Conservation (phyloP, 2,888 invertebrate genomes). For the Mycogona germanica region DNA sequence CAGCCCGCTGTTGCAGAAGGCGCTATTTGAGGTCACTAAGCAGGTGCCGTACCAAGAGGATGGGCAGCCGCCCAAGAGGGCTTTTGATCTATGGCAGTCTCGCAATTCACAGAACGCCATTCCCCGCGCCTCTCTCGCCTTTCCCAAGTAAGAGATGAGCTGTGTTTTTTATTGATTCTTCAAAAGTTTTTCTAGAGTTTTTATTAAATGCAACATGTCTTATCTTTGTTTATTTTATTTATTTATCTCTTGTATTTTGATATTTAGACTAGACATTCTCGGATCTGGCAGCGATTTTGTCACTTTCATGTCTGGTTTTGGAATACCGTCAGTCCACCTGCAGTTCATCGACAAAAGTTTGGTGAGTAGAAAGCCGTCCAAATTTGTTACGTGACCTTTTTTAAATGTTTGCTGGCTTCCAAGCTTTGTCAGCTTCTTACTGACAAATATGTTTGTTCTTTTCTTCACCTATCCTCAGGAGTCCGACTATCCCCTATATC, state of each 20-base stretch:
- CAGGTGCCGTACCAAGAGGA: constrained; percentile 28
- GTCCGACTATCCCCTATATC: constrained; percentile 30
- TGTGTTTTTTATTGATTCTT: background rate
- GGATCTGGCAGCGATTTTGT: constrained; percentile 21
- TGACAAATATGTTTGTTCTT: background rate
- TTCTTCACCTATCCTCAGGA: constrained; percentile 10
- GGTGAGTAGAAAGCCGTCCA: constrained; percentile 15
- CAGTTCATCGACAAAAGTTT: constrained; percentile 19
- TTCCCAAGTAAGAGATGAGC: background rate
- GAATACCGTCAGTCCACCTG: constrained; percentile 21
- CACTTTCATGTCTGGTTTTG: constrained; percentile 19
- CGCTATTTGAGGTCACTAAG: constrained; percentile 33
- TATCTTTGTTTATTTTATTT: background rate
- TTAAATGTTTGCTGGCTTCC: background rate
- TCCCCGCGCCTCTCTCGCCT: no score
- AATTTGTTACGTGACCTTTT: background rate
- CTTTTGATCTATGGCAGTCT: constrained; percentile 32
- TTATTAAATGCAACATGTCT: background rate
- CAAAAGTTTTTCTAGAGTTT: constrained; percentile 2
- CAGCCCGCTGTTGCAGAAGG: constrained; percentile 31
- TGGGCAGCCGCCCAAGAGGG: constrained; percentile 24
- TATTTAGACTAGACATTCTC: constrained; percentile 16
- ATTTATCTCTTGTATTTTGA: background rate
- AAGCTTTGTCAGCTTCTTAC: background rate
- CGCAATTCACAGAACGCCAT: background rate